A percentile compares a stretch with the other conserved stretches of the same genome.
Evolutionary conservation across 2,113 vertebrate genomes (phyloP).

Genomic region (Prietella phreatophila): DNA sequence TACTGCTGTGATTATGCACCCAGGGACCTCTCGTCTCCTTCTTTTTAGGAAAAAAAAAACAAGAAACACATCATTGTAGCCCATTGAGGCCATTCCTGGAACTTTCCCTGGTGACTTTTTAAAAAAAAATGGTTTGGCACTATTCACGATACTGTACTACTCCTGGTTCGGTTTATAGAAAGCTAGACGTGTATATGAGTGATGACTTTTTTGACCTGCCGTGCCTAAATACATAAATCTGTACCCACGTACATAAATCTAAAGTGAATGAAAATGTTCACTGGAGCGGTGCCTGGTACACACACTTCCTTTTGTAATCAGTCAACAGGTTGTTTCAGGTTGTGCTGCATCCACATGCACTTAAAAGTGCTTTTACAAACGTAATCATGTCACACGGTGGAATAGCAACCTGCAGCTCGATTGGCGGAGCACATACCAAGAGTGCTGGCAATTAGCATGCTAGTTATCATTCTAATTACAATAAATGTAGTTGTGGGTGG

Average conservation of each 20-base stretch:
- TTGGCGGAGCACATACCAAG: not conserved
- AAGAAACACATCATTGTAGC: conserved; percentile 55
- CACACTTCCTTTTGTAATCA: not conserved
- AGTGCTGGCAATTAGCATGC: not conserved
- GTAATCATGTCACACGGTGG: not conserved
- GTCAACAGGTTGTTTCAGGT: not conserved
- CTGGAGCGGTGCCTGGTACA: not conserved
- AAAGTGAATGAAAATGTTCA: not conserved
- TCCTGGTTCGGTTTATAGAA: conserved; percentile 26
- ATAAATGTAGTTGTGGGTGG: not conserved
- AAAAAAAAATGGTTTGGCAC: conserved; percentile 56
- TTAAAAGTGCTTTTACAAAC: not conserved
- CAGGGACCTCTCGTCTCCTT: conserved; percentile 38
- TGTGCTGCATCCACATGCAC: not conserved
- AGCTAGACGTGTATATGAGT: conserved; percentile 38
- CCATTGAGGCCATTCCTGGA: conserved; percentile 54
- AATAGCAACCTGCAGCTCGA: not conserved
- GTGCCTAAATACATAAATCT: not conserved
- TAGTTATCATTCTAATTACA: not conserved
- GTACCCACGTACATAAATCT: not conserved
- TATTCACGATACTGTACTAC: conserved; percentile 7
- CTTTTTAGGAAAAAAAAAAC: conserved; percentile 49
- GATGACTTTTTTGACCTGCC: not conserved
- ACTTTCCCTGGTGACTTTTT: conserved; percentile 46
- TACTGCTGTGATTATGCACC: conserved; percentile 58